A percentile compares a stretch with the other conserved stretches of the same genome.
Conservation (phyloP, 2,113 vertebrate genomes). For the Nothocercus nigrocapillus region DNA sequence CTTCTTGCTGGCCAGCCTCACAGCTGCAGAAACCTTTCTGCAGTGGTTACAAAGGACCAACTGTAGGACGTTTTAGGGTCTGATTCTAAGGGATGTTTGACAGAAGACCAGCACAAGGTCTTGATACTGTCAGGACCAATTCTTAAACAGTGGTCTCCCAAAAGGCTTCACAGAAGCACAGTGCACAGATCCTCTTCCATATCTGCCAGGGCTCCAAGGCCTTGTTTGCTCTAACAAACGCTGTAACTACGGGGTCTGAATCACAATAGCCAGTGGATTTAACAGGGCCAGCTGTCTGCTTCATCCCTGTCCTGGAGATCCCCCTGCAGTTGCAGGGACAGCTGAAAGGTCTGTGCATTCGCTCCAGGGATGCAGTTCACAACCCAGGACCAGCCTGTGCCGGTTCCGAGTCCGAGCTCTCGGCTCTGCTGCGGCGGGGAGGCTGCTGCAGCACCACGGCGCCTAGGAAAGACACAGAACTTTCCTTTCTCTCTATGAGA, state of each 20-base stretch:
- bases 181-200: not conserved
- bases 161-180: not conserved
- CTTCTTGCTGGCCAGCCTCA: not conserved
- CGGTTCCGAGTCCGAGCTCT: constrained; percentile 33
- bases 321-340: not conserved
- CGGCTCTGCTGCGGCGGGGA: not conserved
- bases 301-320: not conserved
- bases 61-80: not conserved
- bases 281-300: not conserved
- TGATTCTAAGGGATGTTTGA: not conserved
- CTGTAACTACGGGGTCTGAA: constrained; percentile 2
- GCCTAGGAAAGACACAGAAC: not conserved
- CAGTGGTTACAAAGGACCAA: not conserved
- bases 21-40: not conserved
- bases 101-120: not conserved
- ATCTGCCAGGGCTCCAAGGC: not conserved
- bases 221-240: constrained; percentile 34
- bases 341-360: not conserved
- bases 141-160: not conserved
- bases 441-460: not conserved
- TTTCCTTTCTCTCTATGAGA: not conserved
- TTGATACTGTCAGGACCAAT: not conserved
- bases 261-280: not conserved
- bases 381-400: constrained; percentile 7
- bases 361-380: constrained; percentile 7